Percentiles rank a stretch among this genome's conserved stretches.
Evolutionary conservation across 2,888 invertebrate species (phyloP).

Genomic region (Parelbella ahira): DNA sequence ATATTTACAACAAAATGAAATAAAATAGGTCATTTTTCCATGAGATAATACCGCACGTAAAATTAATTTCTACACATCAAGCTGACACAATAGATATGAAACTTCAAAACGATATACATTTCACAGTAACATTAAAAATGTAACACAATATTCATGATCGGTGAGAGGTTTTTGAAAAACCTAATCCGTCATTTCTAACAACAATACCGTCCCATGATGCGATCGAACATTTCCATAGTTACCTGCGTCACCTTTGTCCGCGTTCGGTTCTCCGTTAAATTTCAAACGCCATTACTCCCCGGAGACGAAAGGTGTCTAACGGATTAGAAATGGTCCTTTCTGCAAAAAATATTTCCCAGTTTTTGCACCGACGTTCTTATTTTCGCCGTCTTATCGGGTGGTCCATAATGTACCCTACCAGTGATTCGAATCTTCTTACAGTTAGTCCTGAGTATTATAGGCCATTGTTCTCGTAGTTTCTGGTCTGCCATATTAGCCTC

Average conservation of each 20-base stretch:
- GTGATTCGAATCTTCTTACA: no score
- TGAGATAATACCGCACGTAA: no score
- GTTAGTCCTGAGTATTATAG: no score
- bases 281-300: constrained; percentile 4
- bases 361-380: no score
- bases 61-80: background rate
- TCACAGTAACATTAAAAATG: constrained; percentile 15
- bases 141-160: constrained; percentile 21
- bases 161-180: constrained; percentile 5
- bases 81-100: constrained; percentile 7
- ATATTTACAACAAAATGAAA: no score
- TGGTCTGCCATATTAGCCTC: no score
- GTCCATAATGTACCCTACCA: constrained; percentile 12
- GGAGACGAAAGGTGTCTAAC: constrained; percentile 18
- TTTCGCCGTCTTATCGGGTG: constrained; percentile 12
- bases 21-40: no score
- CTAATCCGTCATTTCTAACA: constrained; percentile 17
- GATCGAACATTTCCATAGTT: background rate
- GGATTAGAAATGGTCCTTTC: constrained; percentile 19
- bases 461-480: no score
- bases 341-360: constrained; percentile 7
- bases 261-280: constrained; percentile 18
- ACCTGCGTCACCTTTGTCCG: constrained; percentile 19
- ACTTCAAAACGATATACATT: constrained; percentile 5
- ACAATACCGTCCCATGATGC: constrained; percentile 5